Conservation (phyloP, 2,888 invertebrate genomes). For the Melanargia galathea region DNA sequence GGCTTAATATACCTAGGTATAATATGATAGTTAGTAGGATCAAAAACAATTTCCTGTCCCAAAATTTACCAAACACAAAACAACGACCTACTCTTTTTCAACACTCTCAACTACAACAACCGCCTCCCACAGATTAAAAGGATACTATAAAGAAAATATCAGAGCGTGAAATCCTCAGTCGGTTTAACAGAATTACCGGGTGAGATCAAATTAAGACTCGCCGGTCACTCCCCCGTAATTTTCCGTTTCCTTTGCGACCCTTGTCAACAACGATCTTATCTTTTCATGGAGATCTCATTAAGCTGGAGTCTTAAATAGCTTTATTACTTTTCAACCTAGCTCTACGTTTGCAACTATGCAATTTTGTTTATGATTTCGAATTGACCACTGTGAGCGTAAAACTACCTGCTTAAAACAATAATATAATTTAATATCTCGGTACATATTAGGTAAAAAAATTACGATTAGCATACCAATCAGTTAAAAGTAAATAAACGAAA, state of each 20-base stretch:
- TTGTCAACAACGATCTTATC: constrained; percentile 59
- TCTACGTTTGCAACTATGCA: constrained; percentile 15
- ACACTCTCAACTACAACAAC: not conserved
- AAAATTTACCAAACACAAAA: not conserved
- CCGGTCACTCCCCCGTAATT: constrained; percentile 66
- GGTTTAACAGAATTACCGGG: constrained; percentile 57
- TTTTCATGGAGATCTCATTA: constrained; percentile 58
- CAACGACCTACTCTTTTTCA: not conserved
- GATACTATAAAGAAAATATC: constrained; percentile 48
- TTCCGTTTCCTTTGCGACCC: constrained; percentile 64
- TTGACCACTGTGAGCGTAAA: no score
- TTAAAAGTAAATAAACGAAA: no score
- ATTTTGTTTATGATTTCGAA: no score
- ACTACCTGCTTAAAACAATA: no score
- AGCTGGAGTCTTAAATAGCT: constrained; percentile 52
- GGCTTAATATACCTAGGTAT: not conserved
- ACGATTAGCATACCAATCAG: no score
- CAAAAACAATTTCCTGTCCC: not conserved
- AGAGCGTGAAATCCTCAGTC: constrained; percentile 50
- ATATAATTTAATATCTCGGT: not conserved
- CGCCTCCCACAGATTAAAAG: constrained; percentile 40
- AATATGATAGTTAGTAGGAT: not conserved
- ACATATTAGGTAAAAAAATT: no score
- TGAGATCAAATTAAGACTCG: constrained; percentile 64
- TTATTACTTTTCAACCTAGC: constrained; percentile 30